Evolutionary conservation across 2,113 vertebrate genomes (phyloP).

Genomic region (Malurus alboscapulatus): DNA sequence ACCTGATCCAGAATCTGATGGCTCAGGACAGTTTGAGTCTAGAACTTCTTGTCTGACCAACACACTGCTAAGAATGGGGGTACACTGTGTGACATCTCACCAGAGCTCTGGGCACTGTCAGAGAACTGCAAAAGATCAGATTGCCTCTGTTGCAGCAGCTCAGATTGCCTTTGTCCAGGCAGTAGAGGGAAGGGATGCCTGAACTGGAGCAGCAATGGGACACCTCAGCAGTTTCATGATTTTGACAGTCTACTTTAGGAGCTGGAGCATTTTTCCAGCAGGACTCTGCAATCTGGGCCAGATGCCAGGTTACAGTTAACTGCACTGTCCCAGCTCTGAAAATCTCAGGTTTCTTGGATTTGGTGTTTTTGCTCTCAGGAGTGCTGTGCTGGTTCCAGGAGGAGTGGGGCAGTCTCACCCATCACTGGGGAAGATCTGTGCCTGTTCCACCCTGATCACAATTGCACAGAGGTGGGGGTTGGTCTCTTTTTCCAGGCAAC

Average conservation of each 20-base stretch:
- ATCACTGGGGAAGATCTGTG: not conserved
- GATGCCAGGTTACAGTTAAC: not conserved
- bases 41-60: not conserved
- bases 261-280: not conserved
- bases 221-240: not conserved
- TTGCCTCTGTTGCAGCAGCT: not conserved
- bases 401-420: fast-evolving
- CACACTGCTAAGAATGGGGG: not conserved
- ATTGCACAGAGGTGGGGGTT: not conserved
- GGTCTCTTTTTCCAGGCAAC: too few species aligned
- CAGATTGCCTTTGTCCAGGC: not conserved
- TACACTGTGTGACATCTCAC: not conserved
- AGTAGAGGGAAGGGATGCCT: not conserved
- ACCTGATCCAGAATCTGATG: not conserved
- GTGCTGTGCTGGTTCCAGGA: not conserved
- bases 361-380: not conserved
- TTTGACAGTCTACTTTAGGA: not conserved
- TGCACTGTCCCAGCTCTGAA: not conserved
- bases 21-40: not conserved
- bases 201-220: not conserved
- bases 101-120: not conserved
- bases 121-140: not conserved
- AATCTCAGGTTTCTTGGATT: not conserved
- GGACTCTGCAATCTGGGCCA: not conserved
- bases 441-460: not conserved